These are phyloP conservation scores for Sebastes elongatus DNA, from an alignment of 2,797 vertebrate genomes.

Conservation along the genomic window DNA sequence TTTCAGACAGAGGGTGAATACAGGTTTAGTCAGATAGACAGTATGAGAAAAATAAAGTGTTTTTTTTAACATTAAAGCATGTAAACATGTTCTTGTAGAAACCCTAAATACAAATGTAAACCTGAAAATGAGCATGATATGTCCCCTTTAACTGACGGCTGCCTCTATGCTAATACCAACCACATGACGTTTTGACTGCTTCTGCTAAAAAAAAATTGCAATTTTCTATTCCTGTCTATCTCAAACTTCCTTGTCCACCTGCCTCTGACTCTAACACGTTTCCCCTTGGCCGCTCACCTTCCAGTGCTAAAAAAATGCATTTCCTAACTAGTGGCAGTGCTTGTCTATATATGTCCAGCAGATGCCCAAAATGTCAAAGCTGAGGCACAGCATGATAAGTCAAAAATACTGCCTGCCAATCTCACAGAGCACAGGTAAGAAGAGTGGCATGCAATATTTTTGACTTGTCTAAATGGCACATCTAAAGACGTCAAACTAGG, in stretches of 20 bases:
- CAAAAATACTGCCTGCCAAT: constrained; percentile 48
- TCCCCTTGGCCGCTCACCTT: constrained; percentile 13
- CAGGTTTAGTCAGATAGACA: neutral
- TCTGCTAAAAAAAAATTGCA: neutral
- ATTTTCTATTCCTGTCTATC: constrained; percentile 1
- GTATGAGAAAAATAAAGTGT: neutral
- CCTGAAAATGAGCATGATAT: neutral
- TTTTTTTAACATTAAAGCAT: neutral
- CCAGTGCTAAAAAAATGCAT: constrained; percentile 1
- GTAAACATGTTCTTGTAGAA: neutral
- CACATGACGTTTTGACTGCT: constrained; percentile 10
- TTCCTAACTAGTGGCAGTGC: constrained; percentile 13
- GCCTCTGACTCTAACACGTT: constrained; percentile 4
- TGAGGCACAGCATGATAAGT: constrained; percentile 6
- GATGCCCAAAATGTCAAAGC: constrained; percentile 40
- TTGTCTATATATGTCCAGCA: constrained; percentile 33
- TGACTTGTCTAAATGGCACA: constrained; percentile 38
- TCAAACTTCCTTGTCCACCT: constrained; percentile 24
- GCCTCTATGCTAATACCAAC: neutral
- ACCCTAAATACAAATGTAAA: accelerated
- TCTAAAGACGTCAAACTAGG: constrained; percentile 42
- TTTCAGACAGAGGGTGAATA: neutral
- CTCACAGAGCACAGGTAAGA: neutral
- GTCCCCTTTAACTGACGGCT: neutral
- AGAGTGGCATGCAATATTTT: neutral